A percentile compares a stretch with the other conserved stretches of the same genome.
phyloP scores from a whole-genome alignment of 2,888 invertebrate genomes.

The Pantelozetes paolii region DNA sequence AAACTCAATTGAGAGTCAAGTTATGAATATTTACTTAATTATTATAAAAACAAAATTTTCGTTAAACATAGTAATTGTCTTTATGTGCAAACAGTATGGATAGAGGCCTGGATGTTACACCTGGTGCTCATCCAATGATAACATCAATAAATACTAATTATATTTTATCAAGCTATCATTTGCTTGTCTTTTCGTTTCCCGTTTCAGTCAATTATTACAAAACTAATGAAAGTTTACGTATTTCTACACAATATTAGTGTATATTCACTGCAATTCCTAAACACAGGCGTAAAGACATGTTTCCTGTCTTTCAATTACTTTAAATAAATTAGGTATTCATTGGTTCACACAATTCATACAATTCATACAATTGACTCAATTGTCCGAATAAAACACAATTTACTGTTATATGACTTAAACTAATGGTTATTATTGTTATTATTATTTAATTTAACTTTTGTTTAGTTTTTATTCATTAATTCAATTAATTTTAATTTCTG shows the following conservation, averaged over 20 bases:
- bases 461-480: too few species aligned
- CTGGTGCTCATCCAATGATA: background rate
- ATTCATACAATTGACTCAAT: background rate
- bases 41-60: too few species aligned
- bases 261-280: background rate
- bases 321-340: conserved; percentile 21
- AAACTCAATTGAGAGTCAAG: too few species aligned
- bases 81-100: too few species aligned
- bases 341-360: background rate
- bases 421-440: too few species aligned
- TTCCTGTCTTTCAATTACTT: conserved; percentile 21
- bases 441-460: too few species aligned
- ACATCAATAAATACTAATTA: conserved; percentile 26
- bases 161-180: background rate
- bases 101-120: background rate
- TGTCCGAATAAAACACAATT: background rate
- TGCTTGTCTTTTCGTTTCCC: conserved; percentile 6
- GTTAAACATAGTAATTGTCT: too few species aligned
- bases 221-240: conserved; percentile 17
- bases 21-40: too few species aligned
- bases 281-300: conserved; percentile 4
- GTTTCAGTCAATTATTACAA: background rate
- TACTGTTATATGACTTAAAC: too few species aligned
- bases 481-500: too few species aligned
- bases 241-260: background rate